Evolutionary conservation across 1,140 invertebrate genomes (phyloP).

Genomic region (Cydia splendana): DNA sequence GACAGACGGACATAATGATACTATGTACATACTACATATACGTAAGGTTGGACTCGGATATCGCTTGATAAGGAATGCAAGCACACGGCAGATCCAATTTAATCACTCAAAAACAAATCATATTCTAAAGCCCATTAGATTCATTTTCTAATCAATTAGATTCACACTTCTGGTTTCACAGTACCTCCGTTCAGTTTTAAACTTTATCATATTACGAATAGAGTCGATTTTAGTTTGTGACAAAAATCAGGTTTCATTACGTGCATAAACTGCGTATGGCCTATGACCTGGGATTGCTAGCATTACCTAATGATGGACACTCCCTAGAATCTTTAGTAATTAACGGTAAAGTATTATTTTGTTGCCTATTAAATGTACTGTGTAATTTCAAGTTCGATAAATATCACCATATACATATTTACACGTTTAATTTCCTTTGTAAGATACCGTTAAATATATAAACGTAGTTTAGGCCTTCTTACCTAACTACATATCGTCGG

Average conservation of each 20-base stretch:
- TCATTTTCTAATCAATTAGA: constrained; percentile 8
- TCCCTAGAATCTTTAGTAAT: constrained; percentile 7
- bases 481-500: no score
- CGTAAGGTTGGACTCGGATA: no score
- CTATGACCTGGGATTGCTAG: constrained; percentile 12
- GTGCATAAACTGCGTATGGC: constrained; percentile 4
- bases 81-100: neutral
- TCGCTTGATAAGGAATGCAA: neutral
- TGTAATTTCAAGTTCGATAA: neutral
- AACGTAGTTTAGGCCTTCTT: no score
- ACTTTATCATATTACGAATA: neutral
- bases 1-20: no score
- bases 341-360: neutral
- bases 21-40: no score
- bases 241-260: constrained; percentile 18
- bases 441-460: no score
- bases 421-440: no score
- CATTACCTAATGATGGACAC: constrained; percentile 12
- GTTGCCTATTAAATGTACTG: neutral
- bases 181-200: neutral
- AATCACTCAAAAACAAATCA: constrained; percentile 8
- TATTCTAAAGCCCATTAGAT: neutral
- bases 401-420: neutral
- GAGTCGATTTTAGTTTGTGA: neutral
- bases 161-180: neutral